Percentiles rank a stretch among this genome's conserved stretches.
Evolutionary conservation across 2,113 vertebrate genomes (phyloP).

Genomic region (Periophthalmus modestus): DNA sequence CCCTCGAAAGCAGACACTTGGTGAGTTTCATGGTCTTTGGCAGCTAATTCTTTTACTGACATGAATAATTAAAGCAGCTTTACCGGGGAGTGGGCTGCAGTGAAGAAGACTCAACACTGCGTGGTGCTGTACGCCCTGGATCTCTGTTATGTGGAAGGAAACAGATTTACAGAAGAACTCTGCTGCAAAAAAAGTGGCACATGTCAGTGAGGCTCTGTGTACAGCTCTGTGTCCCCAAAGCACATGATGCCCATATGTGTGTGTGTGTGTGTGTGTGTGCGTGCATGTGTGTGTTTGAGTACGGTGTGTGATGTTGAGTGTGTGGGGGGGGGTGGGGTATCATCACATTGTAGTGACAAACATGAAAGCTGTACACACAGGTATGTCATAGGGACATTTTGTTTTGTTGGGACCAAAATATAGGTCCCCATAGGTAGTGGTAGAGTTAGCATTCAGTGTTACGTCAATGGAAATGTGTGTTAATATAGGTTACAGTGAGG

Average conservation of each 20-base stretch:
- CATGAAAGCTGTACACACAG: too few species aligned
- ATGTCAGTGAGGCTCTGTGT: constrained; percentile 3
- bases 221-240: constrained; percentile 8
- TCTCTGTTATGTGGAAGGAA: background rate
- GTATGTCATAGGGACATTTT: too few species aligned
- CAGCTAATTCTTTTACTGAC: constrained; percentile 19
- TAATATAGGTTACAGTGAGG: too few species aligned
- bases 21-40: constrained; percentile 30
- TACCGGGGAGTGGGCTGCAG: constrained; percentile 23
- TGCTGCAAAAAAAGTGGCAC: constrained; percentile 18
- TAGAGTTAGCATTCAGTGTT: too few species aligned
- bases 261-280: background rate
- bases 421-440: too few species aligned
- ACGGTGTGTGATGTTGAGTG: background rate
- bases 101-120: constrained; percentile 36
- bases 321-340: background rate
- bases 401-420: too few species aligned
- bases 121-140: constrained; percentile 51
- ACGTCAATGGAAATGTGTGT: too few species aligned
- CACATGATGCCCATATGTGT: constrained; percentile 30
- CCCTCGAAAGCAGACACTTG: constrained; percentile 26
- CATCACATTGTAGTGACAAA: background rate
- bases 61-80: constrained; percentile 33
- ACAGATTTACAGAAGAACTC: constrained; percentile 25
- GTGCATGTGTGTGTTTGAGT: background rate